A percentile compares a stretch with the other conserved stretches of the same genome.
These are phyloP conservation scores for Myrmecobius fasciatus DNA, from an alignment of 2,113 vertebrate genomes.

Conservation along the genomic window DNA sequence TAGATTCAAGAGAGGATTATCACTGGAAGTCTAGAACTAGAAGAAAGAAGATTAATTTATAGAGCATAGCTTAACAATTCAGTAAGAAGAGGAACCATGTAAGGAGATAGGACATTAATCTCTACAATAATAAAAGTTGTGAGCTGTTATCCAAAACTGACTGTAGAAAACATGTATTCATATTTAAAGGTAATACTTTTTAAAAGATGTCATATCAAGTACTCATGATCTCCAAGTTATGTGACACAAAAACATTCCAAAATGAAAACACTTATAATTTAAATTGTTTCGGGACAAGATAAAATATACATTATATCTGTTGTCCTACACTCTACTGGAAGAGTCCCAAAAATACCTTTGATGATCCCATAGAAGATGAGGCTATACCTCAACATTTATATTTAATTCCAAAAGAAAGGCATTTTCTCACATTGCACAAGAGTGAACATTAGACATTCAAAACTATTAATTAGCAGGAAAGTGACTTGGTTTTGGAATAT, in stretches of 20 bases:
- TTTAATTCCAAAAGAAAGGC: background rate
- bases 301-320: background rate
- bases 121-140: background rate
- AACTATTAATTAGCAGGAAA: background rate
- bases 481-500: background rate
- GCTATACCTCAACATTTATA: background rate
- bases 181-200: background rate
- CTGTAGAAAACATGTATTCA: background rate
- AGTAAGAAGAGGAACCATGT: background rate
- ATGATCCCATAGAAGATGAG: background rate
- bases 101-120: background rate
- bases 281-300: background rate
- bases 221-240: background rate
- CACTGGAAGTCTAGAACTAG: background rate
- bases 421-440: background rate
- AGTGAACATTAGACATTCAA: background rate
- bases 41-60: background rate
- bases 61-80: background rate
- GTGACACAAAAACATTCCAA: background rate
- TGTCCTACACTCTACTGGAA: background rate
- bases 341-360: background rate
- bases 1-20: background rate
- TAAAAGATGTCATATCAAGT: background rate
- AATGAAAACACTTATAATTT: background rate
- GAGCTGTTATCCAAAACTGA: background rate